A percentile compares a stretch with the other conserved stretches of the same genome.
Conservation (phyloP, 2,797 vertebrate species). For the Valencia hispanica region DNA sequence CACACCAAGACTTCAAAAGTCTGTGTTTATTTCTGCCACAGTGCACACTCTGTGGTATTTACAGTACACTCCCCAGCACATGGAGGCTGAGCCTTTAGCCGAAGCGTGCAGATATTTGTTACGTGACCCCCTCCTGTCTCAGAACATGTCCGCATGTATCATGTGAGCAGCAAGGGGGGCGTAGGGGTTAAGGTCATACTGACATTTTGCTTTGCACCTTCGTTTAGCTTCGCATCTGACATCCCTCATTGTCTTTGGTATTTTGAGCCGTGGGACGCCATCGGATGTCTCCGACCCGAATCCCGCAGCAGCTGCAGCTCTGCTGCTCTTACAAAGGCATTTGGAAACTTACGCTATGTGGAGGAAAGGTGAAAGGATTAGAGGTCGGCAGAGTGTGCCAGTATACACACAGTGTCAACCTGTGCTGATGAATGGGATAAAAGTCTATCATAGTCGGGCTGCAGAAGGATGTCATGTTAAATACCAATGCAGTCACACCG, state of each 20-base stretch:
- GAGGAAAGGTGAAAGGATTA: constrained; percentile 51
- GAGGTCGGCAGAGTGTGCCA: constrained; percentile 26
- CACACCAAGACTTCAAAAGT: not conserved
- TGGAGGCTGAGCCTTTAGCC: constrained; percentile 8
- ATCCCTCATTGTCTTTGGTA: constrained; percentile 36
- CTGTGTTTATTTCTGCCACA: constrained; percentile 9
- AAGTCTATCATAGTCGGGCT: not conserved
- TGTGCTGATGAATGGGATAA: constrained; percentile 21
- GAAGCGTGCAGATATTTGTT: constrained; percentile 24
- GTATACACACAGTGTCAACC: not conserved
- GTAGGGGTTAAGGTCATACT: constrained; percentile 11
- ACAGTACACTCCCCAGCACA: constrained; percentile 21
- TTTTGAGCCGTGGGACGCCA: constrained; percentile 19
- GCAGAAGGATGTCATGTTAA: constrained; percentile 65
- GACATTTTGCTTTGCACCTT: constrained; percentile 16
- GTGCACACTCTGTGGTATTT: constrained; percentile 17
- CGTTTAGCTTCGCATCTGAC: not conserved
- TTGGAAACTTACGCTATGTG: constrained; percentile 28
- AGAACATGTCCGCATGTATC: not conserved
- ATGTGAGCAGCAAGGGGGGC: not conserved
- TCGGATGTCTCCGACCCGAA: constrained; percentile 38
- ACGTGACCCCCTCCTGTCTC: not conserved
- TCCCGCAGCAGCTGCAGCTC: constrained; percentile 52
- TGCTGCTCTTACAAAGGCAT: constrained; percentile 10
- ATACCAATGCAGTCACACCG: constrained; percentile 73